Evolutionary conservation across 1,140 invertebrate genomes (phyloP).

Genomic region (Oryctes rhinoceros): DNA sequence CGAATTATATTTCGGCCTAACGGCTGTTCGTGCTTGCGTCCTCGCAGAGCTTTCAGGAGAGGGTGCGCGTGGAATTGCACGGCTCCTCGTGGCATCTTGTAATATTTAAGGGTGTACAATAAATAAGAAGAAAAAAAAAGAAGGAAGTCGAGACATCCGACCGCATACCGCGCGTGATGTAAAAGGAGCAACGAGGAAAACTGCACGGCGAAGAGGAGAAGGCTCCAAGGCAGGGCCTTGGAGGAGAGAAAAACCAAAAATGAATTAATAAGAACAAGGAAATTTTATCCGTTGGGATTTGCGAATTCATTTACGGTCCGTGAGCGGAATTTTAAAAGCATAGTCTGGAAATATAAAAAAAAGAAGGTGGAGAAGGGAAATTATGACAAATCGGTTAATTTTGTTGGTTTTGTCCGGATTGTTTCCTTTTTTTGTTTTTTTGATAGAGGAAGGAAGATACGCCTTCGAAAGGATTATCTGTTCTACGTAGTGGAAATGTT

Average conservation of each 20-base stretch:
- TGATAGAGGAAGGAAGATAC: too few species aligned
- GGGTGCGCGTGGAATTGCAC: neutral
- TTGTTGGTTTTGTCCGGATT: neutral
- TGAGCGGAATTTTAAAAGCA: neutral
- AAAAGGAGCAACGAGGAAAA: neutral
- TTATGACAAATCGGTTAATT: neutral
- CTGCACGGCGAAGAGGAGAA: too few species aligned
- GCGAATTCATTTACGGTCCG: slow-evolving; percentile 5
- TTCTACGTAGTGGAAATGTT: too few species aligned
- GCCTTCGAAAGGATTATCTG: too few species aligned
- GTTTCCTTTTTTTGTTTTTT: too few species aligned
- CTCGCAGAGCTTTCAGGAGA: neutral
- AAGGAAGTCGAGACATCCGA: neutral
- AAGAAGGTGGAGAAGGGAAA: neutral
- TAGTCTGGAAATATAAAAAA: neutral
- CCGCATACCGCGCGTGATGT: neutral
- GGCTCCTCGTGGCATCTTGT: slow-evolving; percentile 1
- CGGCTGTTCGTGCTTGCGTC: neutral
- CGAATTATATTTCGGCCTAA: neutral
- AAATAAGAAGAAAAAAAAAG: slow-evolving; percentile 2
- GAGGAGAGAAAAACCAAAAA: slow-evolving; percentile 1
- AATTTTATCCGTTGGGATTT: neutral
- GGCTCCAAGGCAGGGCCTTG: too few species aligned
- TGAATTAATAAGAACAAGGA: slow-evolving; percentile 15
- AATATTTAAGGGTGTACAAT: slow-evolving; percentile 6